Percentiles rank a stretch among this genome's conserved stretches.
These are phyloP conservation scores for Aurelia aurita DNA, from an alignment of 30 jellyfish, hydroid and myxozoan genomes.

Conservation along the genomic window DNA sequence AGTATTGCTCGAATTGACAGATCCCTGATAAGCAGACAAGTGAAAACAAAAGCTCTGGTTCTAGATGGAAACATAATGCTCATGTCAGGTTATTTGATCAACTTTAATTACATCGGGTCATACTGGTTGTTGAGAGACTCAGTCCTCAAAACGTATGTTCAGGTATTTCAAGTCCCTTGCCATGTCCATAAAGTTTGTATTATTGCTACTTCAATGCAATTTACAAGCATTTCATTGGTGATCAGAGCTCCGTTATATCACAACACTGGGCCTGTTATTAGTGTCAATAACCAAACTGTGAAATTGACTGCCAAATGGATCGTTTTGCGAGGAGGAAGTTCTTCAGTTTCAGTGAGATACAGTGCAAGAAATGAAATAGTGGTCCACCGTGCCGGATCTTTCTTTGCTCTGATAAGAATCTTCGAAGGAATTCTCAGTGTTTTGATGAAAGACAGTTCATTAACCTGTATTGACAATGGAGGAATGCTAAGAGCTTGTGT, in stretches of 20 bases:
- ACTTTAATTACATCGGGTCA: slow-evolving; percentile 32
- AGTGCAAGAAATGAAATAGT: slow-evolving; percentile 30
- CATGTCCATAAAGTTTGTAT: slow-evolving; percentile 39
- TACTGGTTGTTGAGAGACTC: slow-evolving; percentile 35
- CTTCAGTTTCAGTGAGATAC: slow-evolving; percentile 9
- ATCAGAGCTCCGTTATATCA: slow-evolving; percentile 36
- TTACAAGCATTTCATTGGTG: slow-evolving; percentile 4
- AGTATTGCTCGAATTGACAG: slow-evolving; percentile 23
- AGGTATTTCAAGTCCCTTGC: slow-evolving; percentile 36
- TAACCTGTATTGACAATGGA: slow-evolving; percentile 11
- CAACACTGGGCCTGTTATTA: neutral
- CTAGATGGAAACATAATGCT: slow-evolving; percentile 37
- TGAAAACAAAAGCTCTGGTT: neutral
- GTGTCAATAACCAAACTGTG: neutral
- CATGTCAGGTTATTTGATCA: slow-evolving; percentile 3
- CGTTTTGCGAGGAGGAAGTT: neutral
- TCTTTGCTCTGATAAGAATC: slow-evolving; percentile 30
- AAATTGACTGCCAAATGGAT: slow-evolving; percentile 11
- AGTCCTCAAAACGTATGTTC: neutral
- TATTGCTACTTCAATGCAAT: slow-evolving; percentile 10
- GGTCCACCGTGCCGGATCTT: neutral
- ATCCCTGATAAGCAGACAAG: neutral
- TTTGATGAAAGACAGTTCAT: neutral
- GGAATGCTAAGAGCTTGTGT: slow-evolving; percentile 35
- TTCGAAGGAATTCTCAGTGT: slow-evolving; percentile 34